Percentiles rank a stretch among this genome's conserved stretches.
Evolutionary conservation across 1,140 invertebrate species (phyloP).

Genomic region (Penaeus chinensis): DNA sequence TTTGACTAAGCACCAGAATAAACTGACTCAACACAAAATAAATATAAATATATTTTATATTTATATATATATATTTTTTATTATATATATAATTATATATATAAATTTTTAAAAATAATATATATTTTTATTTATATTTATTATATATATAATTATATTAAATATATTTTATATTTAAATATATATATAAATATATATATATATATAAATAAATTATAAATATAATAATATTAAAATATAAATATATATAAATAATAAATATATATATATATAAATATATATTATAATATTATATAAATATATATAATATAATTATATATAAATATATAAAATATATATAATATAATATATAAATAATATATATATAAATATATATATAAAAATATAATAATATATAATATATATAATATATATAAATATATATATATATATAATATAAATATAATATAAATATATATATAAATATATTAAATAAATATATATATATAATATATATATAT

Average conservation of each 20-base stretch:
- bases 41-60: not conserved
- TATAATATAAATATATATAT: constrained; percentile 5
- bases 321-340: not conserved
- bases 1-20: not conserved
- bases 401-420: too few relatives aligned
- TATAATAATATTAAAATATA: too few relatives aligned
- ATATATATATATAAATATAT: not conserved
- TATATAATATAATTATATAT: not conserved
- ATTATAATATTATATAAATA: not conserved
- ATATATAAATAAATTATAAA: not conserved
- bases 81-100: not conserved
- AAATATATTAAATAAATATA: too few relatives aligned
- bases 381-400: too few relatives aligned
- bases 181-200: not conserved
- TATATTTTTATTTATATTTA: not conserved
- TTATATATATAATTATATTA: not conserved
- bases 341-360: not conserved
- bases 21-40: not conserved
- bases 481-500: too few relatives aligned
- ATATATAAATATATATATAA: not conserved
- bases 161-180: not conserved
- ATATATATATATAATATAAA: not conserved
- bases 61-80: not conserved
- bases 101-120: not conserved
- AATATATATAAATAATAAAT: not conserved